Percentiles rank a stretch among this genome's conserved stretches.
phyloP scores from a whole-genome alignment of 2,888 invertebrate species.

The Ceratothoa steindachneri region DNA sequence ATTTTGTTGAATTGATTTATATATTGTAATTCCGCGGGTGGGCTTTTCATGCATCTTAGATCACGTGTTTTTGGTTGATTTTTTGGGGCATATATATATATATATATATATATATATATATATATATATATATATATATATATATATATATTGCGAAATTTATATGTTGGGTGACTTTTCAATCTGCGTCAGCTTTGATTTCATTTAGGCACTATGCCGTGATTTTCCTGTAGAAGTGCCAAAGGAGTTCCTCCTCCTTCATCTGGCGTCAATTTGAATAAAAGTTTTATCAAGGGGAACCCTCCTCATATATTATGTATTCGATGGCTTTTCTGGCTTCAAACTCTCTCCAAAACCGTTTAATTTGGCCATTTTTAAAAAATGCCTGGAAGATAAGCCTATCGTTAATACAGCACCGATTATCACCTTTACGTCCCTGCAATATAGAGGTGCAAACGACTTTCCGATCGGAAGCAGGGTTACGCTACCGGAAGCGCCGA shows the following conservation, averaged over 20 bases:
- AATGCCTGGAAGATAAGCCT: conserved; percentile 26
- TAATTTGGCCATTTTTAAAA: conserved; percentile 43
- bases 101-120: not conserved
- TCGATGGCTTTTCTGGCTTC: conserved; percentile 43
- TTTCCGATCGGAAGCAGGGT: conserved; percentile 11
- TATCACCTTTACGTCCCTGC: conserved; percentile 21
- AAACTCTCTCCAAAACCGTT: conserved; percentile 40
- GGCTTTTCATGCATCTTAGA: too few relatives aligned
- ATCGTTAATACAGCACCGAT: not conserved
- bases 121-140: conserved; percentile 6
- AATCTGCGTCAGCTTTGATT: conserved; percentile 2
- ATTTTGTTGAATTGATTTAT: too few relatives aligned
- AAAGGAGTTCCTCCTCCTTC: conserved; percentile 26
- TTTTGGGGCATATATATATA: too few relatives aligned
- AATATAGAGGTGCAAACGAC: conserved; percentile 27
- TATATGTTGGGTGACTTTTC: conserved; percentile 1
- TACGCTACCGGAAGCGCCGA: conserved; percentile 18
- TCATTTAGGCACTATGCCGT: not conserved
- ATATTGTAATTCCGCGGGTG: too few relatives aligned
- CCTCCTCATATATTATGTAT: conserved; percentile 41
- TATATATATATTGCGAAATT: conserved; percentile 7
- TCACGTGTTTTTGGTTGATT: too few relatives aligned
- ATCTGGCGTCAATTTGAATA: conserved; percentile 44
- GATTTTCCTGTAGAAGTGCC: conserved; percentile 11
- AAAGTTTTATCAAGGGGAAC: conserved; percentile 39